Conservation (phyloP, 2,888 invertebrate genomes). For the Cataglyphis altisquamis region DNA sequence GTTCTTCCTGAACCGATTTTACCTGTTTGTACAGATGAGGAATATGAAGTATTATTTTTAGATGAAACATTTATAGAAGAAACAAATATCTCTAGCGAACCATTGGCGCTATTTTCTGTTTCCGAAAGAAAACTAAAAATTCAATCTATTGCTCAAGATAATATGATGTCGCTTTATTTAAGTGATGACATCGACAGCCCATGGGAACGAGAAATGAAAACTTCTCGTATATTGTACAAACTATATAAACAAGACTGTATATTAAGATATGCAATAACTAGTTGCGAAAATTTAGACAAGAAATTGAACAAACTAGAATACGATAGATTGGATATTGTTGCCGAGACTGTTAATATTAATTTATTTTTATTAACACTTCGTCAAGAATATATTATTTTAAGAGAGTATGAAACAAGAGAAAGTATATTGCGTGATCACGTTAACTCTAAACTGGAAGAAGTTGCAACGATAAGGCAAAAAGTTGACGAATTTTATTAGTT, state of each 20-base stretch:
- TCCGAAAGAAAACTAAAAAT: slow-evolving; percentile 69
- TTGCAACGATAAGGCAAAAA: slow-evolving; percentile 74
- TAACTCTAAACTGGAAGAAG: slow-evolving; percentile 87
- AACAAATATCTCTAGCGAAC: background rate
- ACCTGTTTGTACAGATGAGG: slow-evolving; percentile 72
- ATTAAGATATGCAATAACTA: slow-evolving; percentile 88
- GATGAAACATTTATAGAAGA: slow-evolving; percentile 67
- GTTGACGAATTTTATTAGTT: slow-evolving; percentile 58
- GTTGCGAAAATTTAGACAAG: slow-evolving; percentile 90
- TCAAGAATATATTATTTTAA: slow-evolving; percentile 91
- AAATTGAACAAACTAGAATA: slow-evolving; percentile 88
- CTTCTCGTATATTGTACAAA: slow-evolving; percentile 87
- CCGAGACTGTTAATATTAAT: slow-evolving; percentile 88
- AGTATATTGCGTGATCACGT: slow-evolving; percentile 89
- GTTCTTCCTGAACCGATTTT: slow-evolving; percentile 38
- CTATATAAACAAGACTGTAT: slow-evolving; percentile 90
- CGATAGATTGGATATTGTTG: slow-evolving; percentile 88
- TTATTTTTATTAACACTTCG: slow-evolving; percentile 90
- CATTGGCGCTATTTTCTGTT: background rate
- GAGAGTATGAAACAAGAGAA: slow-evolving; percentile 91
- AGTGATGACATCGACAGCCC: slow-evolving; percentile 86
- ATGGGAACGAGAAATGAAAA: slow-evolving; percentile 88
- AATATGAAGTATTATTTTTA: slow-evolving; percentile 80
- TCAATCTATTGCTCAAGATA: slow-evolving; percentile 59
- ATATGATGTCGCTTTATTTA: slow-evolving; percentile 75